Conservation (phyloP, 1,140 invertebrate genomes). For the Drosophila parvula region DNA sequence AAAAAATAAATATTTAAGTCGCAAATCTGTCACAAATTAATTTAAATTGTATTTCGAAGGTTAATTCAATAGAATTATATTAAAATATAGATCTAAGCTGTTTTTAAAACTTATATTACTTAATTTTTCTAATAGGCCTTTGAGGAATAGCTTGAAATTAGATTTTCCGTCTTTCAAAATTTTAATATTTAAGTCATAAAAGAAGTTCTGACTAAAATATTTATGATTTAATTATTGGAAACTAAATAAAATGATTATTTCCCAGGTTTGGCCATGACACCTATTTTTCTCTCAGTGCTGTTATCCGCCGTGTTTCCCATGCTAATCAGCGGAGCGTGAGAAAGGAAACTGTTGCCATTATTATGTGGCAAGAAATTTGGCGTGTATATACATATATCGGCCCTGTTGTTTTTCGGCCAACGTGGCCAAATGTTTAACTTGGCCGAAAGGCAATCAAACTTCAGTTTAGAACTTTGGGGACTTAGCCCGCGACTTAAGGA, state of each 20-base stretch:
- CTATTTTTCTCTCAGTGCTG: conserved; percentile 1
- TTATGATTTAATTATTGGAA: not conserved
- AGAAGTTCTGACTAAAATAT: not conserved
- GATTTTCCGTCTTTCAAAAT: no score
- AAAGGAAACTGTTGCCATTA: conserved; percentile 30
- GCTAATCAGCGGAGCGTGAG: conserved; percentile 37
- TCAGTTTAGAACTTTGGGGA: conserved; percentile 18
- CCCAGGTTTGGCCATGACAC: not conserved
- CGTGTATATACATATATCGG: conserved; percentile 5
- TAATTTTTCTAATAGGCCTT: no score
- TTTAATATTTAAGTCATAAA: no score
- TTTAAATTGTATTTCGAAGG: no score
- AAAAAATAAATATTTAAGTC: no score
- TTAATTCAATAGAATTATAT: no score
- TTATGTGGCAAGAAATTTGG: conserved; percentile 39
- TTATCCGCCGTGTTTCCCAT: conserved; percentile 6
- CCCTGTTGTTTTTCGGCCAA: conserved; percentile 30
- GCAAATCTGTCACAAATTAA: no score
- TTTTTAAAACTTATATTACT: no score
- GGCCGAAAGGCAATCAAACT: conserved; percentile 20
- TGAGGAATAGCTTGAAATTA: no score
- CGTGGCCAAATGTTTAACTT: conserved; percentile 9
- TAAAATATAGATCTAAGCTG: no score
- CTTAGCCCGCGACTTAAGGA: not conserved
- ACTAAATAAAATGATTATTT: not conserved